Evolutionary conservation across 2,888 invertebrate species (phyloP).

Genomic region (Caenorhabditis sinica): DNA sequence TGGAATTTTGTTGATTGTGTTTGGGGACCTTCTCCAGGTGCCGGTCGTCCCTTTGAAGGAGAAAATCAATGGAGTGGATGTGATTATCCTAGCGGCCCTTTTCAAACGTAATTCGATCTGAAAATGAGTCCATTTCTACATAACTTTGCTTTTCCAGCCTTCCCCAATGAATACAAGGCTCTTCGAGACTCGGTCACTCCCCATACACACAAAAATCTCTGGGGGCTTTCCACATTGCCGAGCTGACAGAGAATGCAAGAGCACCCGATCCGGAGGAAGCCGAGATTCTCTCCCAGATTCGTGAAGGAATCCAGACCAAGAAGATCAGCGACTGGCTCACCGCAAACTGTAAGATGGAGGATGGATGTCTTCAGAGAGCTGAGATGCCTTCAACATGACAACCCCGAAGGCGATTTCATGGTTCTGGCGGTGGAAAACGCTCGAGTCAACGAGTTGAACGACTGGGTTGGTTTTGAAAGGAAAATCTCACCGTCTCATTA

Average conservation of each 20-base stretch:
- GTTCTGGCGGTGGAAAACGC: background rate
- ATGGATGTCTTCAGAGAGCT: background rate
- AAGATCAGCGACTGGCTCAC: background rate
- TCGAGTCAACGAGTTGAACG: background rate
- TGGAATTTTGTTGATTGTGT: background rate
- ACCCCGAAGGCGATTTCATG: background rate
- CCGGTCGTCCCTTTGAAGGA: background rate
- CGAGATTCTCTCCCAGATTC: no score
- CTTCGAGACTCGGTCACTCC: background rate
- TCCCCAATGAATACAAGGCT: no score
- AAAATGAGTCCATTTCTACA: no score
- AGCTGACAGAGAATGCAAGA: background rate
- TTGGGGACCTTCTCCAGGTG: constrained; percentile 4
- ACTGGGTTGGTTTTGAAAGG: background rate
- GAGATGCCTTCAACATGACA: background rate
- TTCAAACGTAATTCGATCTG: background rate
- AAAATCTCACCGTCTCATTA: background rate
- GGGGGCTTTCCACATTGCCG: background rate
- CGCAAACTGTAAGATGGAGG: background rate
- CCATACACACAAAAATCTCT: background rate
- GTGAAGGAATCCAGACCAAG: no score
- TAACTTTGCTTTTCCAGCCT: no score
- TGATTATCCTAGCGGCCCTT: no score
- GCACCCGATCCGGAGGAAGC: no score
- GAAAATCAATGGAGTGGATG: background rate